phyloP scores from a whole-genome alignment of 2,888 invertebrate species.

The Saturnia japonica region DNA sequence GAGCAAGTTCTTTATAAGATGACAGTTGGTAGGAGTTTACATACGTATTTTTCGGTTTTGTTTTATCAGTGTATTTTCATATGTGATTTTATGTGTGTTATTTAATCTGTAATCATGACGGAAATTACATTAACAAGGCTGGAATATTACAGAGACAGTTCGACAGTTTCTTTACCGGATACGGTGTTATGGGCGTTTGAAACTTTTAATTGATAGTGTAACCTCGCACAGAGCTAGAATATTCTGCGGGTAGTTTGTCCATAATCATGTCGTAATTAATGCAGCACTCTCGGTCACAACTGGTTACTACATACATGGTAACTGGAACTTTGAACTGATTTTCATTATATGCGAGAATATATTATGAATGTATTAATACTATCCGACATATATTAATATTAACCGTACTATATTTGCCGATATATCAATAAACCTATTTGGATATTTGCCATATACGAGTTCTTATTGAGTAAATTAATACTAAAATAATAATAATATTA shows the following conservation, averaged over 20 bases:
- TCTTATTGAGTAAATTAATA: neutral
- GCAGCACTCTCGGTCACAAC: conserved; percentile 14
- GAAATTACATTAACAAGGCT: conserved; percentile 10
- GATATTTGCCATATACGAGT: neutral
- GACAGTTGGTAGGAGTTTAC: too few species aligned
- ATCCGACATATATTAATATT: conserved; percentile 1
- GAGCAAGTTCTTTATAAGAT: too few species aligned
- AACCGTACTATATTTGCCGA: neutral
- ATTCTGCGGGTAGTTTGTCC: conserved; percentile 21
- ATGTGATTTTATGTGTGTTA: neutral
- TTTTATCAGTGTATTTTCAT: too few species aligned
- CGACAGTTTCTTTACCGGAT: conserved; percentile 22
- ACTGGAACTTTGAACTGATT: conserved; percentile 12
- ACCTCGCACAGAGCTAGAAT: conserved; percentile 23
- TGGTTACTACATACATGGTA: conserved; percentile 11
- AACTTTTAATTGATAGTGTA: conserved; percentile 28
- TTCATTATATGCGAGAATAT: conserved; percentile 14
- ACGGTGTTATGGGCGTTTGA: conserved; percentile 21
- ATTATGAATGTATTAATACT: conserved; percentile 11
- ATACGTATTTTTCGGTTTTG: too few species aligned
- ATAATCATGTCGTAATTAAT: conserved; percentile 18
- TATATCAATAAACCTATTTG: neutral
- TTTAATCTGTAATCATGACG: neutral
- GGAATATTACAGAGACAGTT: conserved; percentile 18
- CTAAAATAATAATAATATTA: neutral